These are phyloP conservation scores for Bombus affinis DNA, from an alignment of 1,140 invertebrate genomes.

Conservation along the genomic window DNA sequence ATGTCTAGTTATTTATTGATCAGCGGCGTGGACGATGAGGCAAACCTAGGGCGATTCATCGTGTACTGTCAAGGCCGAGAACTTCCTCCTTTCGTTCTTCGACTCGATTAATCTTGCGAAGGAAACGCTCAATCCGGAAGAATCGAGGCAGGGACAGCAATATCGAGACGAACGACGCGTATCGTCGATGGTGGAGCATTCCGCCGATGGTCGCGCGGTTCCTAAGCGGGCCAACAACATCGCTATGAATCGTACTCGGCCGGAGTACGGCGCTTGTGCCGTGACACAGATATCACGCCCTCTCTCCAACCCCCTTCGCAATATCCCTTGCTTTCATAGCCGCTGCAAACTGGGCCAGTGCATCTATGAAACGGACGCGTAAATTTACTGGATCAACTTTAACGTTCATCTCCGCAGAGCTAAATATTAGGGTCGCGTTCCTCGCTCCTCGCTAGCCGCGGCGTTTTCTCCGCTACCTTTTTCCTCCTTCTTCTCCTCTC, in stretches of 20 bases:
- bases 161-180: not conserved
- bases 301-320: constrained; percentile 20
- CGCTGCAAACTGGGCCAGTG: constrained; percentile 40
- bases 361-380: constrained; percentile 44
- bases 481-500: too few species aligned
- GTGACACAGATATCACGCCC: constrained; percentile 45
- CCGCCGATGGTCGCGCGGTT: not conserved
- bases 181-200: not conserved
- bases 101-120: not conserved
- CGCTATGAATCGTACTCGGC: not conserved
- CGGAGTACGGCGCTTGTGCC: constrained; percentile 40
- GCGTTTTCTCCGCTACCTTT: not conserved
- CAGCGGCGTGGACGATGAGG: not conserved
- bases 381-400: constrained; percentile 50
- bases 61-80: constrained; percentile 11
- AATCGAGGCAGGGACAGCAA: not conserved
- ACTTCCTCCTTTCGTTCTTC: not conserved
- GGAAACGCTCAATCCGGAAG: not conserved
- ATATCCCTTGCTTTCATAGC: constrained; percentile 18
- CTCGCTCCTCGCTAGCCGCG: not conserved
- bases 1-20: constrained; percentile 4
- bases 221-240: constrained; percentile 25
- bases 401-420: constrained; percentile 26
- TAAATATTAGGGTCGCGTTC: constrained; percentile 41
- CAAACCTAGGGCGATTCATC: not conserved